Evolutionary conservation across 1,140 invertebrate species (phyloP).

Genomic region (Cecropterus lyciades): DNA sequence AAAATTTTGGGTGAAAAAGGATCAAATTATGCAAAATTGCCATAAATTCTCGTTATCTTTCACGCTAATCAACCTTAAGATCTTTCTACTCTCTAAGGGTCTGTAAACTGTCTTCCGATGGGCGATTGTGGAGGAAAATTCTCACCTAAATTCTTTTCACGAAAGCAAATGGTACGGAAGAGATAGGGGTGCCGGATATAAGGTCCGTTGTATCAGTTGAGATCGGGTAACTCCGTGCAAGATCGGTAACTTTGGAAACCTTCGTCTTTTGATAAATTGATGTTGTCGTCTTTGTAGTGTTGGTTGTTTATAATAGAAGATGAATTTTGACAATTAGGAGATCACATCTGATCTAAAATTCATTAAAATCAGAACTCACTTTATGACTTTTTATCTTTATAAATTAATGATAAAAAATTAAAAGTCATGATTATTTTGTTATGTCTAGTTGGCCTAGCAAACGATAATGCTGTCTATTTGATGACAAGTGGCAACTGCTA

Average conservation of each 20-base stretch:
- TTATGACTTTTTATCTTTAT: too few relatives aligned
- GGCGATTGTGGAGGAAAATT: conserved; percentile 22
- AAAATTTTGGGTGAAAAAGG: not conserved
- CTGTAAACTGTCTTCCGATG: conserved; percentile 18
- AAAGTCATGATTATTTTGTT: too few relatives aligned
- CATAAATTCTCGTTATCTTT: conserved; percentile 7
- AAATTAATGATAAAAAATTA: too few relatives aligned
- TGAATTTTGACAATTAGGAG: too few relatives aligned
- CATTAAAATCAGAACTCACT: too few relatives aligned
- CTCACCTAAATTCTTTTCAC: conserved; percentile 25
- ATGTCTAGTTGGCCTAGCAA: too few relatives aligned
- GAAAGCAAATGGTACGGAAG: conserved; percentile 29
- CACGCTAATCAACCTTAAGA: conserved; percentile 17
- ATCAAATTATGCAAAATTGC: conserved; percentile 10
- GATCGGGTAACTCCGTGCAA: conserved; percentile 16
- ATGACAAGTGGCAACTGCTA: too few relatives aligned
- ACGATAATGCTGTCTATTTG: too few relatives aligned
- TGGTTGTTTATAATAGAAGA: not conserved
- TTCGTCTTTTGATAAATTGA: conserved; percentile 5
- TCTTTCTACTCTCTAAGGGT: conserved; percentile 8
- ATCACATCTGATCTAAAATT: too few relatives aligned
- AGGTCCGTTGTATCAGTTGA: conserved; percentile 4
- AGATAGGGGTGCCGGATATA: conserved; percentile 26
- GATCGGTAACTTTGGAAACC: conserved; percentile 1
- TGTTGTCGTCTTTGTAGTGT: not conserved